These are phyloP conservation scores for Mythimna loreyi DNA, from an alignment of 2,888 invertebrate species.

Conservation along the genomic window DNA sequence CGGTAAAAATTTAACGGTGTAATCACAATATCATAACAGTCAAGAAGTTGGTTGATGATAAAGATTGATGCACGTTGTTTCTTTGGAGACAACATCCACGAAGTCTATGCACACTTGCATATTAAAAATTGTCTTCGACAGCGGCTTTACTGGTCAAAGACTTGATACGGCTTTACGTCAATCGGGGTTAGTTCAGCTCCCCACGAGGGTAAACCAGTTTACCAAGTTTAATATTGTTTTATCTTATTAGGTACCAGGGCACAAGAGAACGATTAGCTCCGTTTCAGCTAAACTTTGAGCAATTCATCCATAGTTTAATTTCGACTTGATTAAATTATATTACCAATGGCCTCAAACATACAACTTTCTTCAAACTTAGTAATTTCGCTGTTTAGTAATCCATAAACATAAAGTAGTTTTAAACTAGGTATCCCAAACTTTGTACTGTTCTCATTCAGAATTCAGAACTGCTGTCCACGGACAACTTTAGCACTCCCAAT, in stretches of 20 bases:
- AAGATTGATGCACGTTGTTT: not conserved
- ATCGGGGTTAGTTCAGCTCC: not conserved
- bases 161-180: not conserved
- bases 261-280: slow-evolving; percentile 29
- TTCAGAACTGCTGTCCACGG: slow-evolving; percentile 26
- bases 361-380: slow-evolving; percentile 30
- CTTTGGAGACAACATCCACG: not conserved
- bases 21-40: no score
- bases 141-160: not conserved
- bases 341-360: slow-evolving; percentile 20
- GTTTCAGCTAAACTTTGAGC: slow-evolving; percentile 26
- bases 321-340: slow-evolving; percentile 39
- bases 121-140: not conserved
- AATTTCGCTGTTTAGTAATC: slow-evolving; percentile 30
- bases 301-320: slow-evolving; percentile 49
- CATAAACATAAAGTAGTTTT: slow-evolving; percentile 32
- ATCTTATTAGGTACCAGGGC: slow-evolving; percentile 10
- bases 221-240: slow-evolving; percentile 27
- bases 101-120: not conserved
- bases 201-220: slow-evolving; percentile 5
- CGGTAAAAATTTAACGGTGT: no score
- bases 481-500: slow-evolving; percentile 25
- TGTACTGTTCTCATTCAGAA: slow-evolving; percentile 44
- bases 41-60: not conserved
- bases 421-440: slow-evolving; percentile 35